Evolutionary conservation across 2,113 vertebrate species (phyloP), one percentile per base, ranked within the genome.

Genomic region (Fregata magnificens): DNA sequence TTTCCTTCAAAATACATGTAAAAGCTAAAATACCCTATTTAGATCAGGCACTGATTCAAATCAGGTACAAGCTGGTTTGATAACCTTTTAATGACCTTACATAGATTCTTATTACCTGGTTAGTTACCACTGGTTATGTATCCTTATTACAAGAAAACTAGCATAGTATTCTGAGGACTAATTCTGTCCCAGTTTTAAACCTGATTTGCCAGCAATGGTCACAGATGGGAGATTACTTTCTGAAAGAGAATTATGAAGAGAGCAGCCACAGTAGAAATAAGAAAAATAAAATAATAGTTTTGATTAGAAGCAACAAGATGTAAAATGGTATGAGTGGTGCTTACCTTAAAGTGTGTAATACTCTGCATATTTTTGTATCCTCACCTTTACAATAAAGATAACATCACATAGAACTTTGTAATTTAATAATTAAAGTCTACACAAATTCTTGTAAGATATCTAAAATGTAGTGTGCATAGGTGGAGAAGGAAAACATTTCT

Each of bases 1-100:
- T 32, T 80, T 63, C 53, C n/a, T 49, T 50, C 32, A 83, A 79
- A 58, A 47, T 13, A 29, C 0, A 0, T 7, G 8, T 44, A 53
- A 72, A 67, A 89, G 7, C 2, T 34, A 65, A 85, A 92, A 55
- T 29, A 10, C 1, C 42, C 9, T 38, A 80, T 69, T 79, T 32
- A 56, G 20, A 16, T 67, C 72, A 22, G 21, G 5, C 21, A 11
- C 9, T 36, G 11, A 22, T 76, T 87, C 11, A 73, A 61, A 82
- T 40, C 20, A 82, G 18, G 45, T 20, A 76, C 20, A 74, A 50
- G 22, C 2, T 31, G 2, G 2, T 59, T 50, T 74, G 11, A 36
- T 50, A 62, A 52, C 2, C 10, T 36, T 55, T 81, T 44, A 62
- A 31, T 32, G 50, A 24, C 22, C 26, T 78, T n/a, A 25, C 9